Percentiles rank a stretch among this genome's conserved stretches.
Conservation (phyloP, 2,113 vertebrate genomes). For the Vidua chalybeata region DNA sequence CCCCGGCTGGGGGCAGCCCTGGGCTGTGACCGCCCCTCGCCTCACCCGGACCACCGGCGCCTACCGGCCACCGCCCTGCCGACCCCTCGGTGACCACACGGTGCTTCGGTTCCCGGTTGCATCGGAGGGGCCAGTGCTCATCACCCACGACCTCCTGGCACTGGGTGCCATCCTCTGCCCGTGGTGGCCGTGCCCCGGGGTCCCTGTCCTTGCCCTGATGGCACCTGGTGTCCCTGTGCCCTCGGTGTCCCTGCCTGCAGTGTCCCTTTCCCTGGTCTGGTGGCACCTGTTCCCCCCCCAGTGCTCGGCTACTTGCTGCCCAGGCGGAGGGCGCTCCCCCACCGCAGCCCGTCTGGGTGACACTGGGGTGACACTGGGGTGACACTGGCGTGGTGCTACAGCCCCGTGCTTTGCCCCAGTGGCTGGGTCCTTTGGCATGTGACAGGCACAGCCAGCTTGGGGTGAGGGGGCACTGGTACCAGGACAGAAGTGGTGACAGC, state of each 20-base stretch:
- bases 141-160: not conserved
- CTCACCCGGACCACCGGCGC: too few relatives aligned
- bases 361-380: not conserved
- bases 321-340: accelerated
- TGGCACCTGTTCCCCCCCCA: not conserved
- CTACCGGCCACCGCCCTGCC: too few relatives aligned
- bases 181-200: not conserved
- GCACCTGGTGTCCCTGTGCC: not conserved
- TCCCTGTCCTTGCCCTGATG: not conserved
- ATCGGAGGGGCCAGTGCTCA: not conserved
- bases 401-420: not conserved
- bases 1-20: not conserved
- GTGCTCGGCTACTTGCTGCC: not conserved
- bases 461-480: not conserved
- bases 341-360: accelerated
- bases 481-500: not conserved
- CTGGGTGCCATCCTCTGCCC: not conserved
- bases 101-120: not conserved
- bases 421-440: not conserved
- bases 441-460: not conserved
- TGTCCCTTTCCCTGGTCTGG: not conserved
- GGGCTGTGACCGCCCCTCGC: not conserved
- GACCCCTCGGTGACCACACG: not conserved
- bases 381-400: not conserved
- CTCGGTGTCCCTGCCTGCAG: not conserved